Conservation (phyloP, 2,797 vertebrate genomes). For the Falco concolor region DNA sequence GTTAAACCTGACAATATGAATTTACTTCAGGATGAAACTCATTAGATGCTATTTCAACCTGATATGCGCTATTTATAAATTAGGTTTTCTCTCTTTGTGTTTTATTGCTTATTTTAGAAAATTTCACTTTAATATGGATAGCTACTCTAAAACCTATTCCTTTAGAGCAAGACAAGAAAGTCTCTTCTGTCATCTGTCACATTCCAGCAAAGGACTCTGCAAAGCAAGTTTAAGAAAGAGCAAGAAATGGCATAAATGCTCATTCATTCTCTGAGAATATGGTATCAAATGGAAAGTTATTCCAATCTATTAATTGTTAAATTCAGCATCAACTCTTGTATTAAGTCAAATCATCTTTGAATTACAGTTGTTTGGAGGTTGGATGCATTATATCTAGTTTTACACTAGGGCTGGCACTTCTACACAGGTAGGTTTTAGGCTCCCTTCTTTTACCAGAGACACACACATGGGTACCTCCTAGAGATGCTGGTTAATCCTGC, state of each 20-base stretch:
- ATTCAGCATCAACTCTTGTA: background rate
- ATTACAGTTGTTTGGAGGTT: background rate
- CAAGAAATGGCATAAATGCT: background rate
- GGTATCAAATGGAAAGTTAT: background rate
- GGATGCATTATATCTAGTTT: background rate
- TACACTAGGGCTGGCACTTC: background rate
- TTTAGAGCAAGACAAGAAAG: background rate
- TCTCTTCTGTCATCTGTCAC: background rate
- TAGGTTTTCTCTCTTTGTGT: background rate
- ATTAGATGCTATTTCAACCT: conserved; percentile 5
- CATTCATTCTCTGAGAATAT: background rate
- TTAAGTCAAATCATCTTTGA: background rate
- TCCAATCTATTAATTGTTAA: background rate
- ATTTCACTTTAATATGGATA: background rate
- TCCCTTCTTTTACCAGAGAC: background rate
- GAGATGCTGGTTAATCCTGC: background rate
- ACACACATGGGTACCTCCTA: background rate
- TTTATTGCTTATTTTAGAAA: conserved; percentile 19
- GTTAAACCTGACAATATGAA: conserved; percentile 21
- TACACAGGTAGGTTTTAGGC: background rate
- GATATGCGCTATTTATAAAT: background rate
- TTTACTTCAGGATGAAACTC: conserved; percentile 6
- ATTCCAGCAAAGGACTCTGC: background rate
- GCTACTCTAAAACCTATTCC: background rate
- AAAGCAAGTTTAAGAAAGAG: background rate